These are phyloP conservation scores for Cataglyphis rosenhaueri DNA, from an alignment of 2,888 invertebrate species.

Conservation along the genomic window DNA sequence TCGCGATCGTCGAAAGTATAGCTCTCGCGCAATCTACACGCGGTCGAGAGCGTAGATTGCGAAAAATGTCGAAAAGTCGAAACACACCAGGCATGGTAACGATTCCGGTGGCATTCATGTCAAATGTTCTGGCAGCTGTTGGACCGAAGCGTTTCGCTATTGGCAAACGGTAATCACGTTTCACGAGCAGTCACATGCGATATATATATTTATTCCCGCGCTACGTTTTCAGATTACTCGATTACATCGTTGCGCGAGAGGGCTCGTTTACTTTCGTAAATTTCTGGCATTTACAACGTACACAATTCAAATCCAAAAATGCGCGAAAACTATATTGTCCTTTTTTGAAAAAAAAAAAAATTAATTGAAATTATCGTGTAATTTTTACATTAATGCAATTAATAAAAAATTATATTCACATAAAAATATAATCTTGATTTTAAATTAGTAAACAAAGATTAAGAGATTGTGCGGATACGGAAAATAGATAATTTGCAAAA, in stretches of 20 bases:
- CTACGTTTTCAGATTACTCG: slow-evolving; percentile 47
- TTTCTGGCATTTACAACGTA: slow-evolving; percentile 29
- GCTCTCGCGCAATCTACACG: slow-evolving; percentile 26
- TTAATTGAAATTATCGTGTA: slow-evolving; percentile 5
- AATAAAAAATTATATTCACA: background rate
- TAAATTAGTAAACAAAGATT: slow-evolving; percentile 13
- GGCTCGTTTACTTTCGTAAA: slow-evolving; percentile 9
- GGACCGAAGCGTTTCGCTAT: slow-evolving; percentile 51
- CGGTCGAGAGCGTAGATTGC: slow-evolving; percentile 12
- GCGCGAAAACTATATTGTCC: background rate
- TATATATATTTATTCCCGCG: slow-evolving; percentile 45
- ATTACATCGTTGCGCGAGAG: slow-evolving; percentile 26
- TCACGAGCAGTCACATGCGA: slow-evolving; percentile 53
- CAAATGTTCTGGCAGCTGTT: slow-evolving; percentile 55
- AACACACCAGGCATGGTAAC: slow-evolving; percentile 31
- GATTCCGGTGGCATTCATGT: slow-evolving; percentile 47
- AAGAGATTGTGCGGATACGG: background rate
- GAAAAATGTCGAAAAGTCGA: slow-evolving; percentile 36
- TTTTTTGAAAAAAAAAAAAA: too few relatives aligned
- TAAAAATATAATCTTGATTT: slow-evolving; percentile 8
- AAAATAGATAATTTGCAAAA: background rate
- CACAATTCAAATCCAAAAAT: slow-evolving; percentile 12
- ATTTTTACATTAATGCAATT: slow-evolving; percentile 6
- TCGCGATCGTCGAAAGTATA: slow-evolving; percentile 37
- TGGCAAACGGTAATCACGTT: slow-evolving; percentile 56